These are phyloP conservation scores for Emys orbicularis DNA, from an alignment of 2,797 vertebrate species.

Conservation along the genomic window DNA sequence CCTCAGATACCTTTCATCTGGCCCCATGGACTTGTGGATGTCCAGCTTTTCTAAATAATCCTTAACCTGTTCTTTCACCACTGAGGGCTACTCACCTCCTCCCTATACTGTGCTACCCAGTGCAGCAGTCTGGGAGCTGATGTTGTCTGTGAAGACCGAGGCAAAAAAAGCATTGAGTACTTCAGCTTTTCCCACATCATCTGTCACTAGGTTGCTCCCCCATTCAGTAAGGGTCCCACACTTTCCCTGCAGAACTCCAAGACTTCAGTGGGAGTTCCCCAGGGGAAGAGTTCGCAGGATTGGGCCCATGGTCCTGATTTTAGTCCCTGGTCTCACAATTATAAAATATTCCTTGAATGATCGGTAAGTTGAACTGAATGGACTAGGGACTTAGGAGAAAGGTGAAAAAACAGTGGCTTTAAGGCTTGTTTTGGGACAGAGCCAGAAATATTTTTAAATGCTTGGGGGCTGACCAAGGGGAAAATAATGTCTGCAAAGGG, in stretches of 20 bases:
- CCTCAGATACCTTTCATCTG: too few species aligned
- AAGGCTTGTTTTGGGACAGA: background rate
- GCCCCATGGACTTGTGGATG: too few species aligned
- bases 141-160: too few species aligned
- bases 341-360: rapidly evolving
- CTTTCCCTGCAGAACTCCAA: background rate
- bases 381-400: rapidly evolving
- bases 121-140: too few species aligned
- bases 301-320: background rate
- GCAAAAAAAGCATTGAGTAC: too few species aligned
- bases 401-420: background rate
- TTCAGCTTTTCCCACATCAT: too few species aligned
- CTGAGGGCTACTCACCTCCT: too few species aligned
- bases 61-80: too few species aligned
- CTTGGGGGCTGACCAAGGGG: background rate
- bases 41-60: too few species aligned
- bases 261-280: background rate
- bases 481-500: background rate
- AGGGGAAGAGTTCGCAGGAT: background rate
- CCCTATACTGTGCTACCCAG: too few species aligned
- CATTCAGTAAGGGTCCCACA: too few species aligned
- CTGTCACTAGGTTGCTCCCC: too few species aligned
- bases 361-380: background rate
- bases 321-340: background rate
- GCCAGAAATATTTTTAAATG: background rate